Base-by-base conservation (phyloP, 2,113 vertebrate species). In the Trachemys scripta region DNA sequence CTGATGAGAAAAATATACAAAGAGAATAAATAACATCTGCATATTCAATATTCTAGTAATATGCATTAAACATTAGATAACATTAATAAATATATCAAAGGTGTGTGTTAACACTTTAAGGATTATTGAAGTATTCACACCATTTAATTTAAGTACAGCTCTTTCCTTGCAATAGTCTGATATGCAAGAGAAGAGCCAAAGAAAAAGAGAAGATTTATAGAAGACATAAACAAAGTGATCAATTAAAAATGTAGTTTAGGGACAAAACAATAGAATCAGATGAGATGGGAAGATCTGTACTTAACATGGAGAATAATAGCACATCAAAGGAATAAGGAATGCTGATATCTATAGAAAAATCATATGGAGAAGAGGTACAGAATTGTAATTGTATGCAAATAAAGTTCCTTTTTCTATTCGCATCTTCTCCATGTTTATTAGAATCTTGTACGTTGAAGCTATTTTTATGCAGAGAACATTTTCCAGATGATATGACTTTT, bases 1-100 rank as follows among this genome's bases (percentile, higher is more conserved):
- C 24, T 86, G 29, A 47, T 95, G 35, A 89, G 27, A 82, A 84
- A 82, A 89, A 95, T 84, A 84, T 14, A 93, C 76, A 69, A 49
- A 49, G 35, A 90, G 59, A 76, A 89, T 90, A 94, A 94, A 79
- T 93, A 95, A 50, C 49, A 51, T 24, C 35, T 83, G 53, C 87
- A 72, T 69, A 84, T 53, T 90, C 93, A 89, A 76, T 62, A 82
- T 50, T 90, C 94, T 92, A 94, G 54, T 93, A 87, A n/a, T 72
- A 22, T 47, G 42, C 88, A 78, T 82, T 94, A 93, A 96, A 90
- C 54, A 51, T 35, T 90, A 83, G 20, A 84, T 90, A 96, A 96
- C 91, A 54, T 88, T 95, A 97, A 94, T 47, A 86, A 51, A 80
- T 54, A 65, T 82, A 10, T 83, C 50, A 82, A 47, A 35, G 62